Evolutionary conservation across 1,140 invertebrate species (phyloP).

Genomic region (Bombus waltoni): DNA sequence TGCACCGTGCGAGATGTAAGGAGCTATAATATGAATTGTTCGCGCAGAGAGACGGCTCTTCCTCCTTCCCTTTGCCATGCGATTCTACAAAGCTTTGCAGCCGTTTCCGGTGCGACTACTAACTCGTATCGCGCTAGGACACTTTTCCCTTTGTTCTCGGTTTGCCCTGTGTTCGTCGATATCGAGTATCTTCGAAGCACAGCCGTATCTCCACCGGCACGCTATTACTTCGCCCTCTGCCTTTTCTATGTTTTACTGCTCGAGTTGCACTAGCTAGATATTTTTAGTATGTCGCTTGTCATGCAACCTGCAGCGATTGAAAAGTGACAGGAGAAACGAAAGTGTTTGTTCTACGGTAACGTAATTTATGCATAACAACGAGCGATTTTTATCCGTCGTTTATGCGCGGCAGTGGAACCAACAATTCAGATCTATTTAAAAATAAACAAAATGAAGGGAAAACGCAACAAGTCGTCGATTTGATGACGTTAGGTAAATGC

Average conservation of each 20-base stretch:
- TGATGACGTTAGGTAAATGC: too few relatives aligned
- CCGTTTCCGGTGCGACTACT: constrained; percentile 22
- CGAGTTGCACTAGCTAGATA: neutral
- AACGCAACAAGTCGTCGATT: too few relatives aligned
- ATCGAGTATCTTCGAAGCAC: constrained; percentile 38
- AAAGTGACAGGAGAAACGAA: neutral
- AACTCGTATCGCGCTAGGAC: constrained; percentile 24
- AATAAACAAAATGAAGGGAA: too few relatives aligned
- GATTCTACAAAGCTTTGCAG: constrained; percentile 40
- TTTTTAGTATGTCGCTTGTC: neutral
- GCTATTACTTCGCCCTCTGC: neutral
- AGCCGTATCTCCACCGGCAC: constrained; percentile 3
- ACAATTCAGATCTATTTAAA: too few relatives aligned
- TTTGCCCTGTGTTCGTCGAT: constrained; percentile 33
- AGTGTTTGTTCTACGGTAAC: neutral
- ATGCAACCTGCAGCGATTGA: neutral
- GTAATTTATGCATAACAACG: too few relatives aligned
- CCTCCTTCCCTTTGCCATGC: neutral
- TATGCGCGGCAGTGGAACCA: too few relatives aligned
- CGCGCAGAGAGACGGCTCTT: neutral
- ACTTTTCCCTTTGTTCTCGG: constrained; percentile 40
- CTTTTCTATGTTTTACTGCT: too few relatives aligned
- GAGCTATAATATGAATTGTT: constrained; percentile 24
- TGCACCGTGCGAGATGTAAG: neutral
- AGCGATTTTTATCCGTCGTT: too few relatives aligned